Evolutionary conservation across 1,140 invertebrate genomes (phyloP).

Genomic region (Patella vulgata): DNA sequence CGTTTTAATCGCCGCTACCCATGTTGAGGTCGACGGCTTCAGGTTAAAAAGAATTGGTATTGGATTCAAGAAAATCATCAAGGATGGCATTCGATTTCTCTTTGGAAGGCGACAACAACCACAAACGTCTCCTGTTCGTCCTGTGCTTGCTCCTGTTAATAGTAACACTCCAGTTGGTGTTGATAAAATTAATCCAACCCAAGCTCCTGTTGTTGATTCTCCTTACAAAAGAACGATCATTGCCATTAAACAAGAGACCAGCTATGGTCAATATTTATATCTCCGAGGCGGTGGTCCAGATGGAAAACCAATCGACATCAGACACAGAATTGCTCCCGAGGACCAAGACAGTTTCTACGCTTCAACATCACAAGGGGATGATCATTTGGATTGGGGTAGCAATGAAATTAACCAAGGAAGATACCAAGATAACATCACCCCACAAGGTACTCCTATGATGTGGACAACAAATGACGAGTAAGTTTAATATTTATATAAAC

Average conservation of each 20-base stretch:
- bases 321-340: neutral
- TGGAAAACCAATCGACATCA: neutral
- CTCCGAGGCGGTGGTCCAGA: conserved; percentile 2
- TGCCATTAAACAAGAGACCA: neutral
- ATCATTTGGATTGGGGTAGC: neutral
- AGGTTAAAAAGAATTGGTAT: too few relatives aligned
- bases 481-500: neutral
- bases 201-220: too few relatives aligned
- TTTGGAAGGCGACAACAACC: too few relatives aligned
- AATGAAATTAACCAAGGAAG: neutral
- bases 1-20: too few relatives aligned
- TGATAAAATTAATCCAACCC: too few relatives aligned
- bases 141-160: too few relatives aligned
- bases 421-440: neutral
- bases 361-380: neutral
- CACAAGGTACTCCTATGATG: conserved; percentile 4
- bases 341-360: neutral
- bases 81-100: too few relatives aligned
- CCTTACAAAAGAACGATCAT: neutral
- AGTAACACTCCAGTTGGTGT: too few relatives aligned
- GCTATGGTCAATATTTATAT: conserved; percentile 1
- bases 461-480: conserved; percentile 2
- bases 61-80: too few relatives aligned
- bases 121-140: too few relatives aligned
- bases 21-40: too few relatives aligned